Base-by-base conservation (phyloP, 2,888 invertebrate genomes). In the Yponomeuta evonymella region DNA sequence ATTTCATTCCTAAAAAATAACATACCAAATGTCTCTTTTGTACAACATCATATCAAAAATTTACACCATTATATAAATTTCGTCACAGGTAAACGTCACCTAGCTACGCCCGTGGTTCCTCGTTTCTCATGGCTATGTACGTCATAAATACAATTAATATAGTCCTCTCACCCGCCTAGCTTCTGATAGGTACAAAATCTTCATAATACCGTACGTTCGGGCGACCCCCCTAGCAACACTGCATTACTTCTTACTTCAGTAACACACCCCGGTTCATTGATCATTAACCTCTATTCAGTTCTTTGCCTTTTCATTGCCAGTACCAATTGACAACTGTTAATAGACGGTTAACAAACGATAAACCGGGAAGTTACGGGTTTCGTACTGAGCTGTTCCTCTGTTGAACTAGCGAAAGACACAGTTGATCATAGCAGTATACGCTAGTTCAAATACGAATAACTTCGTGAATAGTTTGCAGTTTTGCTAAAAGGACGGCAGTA, bases 1-100 rank as follows among this genome's bases (percentile, higher is more conserved):
- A 93, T 93, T 92, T 92, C 90, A 91, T 92, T 92, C 92, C 93
- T 93, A 92, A 93, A 93, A 92, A 93, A 93, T 93, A 93, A 92
- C 93, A 93, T 93, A 93, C 93, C 91, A 93, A 93, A 93, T 90
- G 90, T 93, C 89, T 92, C 92, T 90, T 92, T 93, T 93, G 93
- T 93, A 93, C 93, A 93, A 92, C 88, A 88, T 92, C 88, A 92
- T 92, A 92, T 92, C 92, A 93, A 93, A 93, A 93, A 92, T 93
- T 90, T 93, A 93, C 93, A 93, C 90, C 91, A 86, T 88, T 84
- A 92, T 92, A 92, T 92, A 92, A 93, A 92, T 92, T 90, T 90
- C 88, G 89, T 87, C 82, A 84, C 84, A 86, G 90, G 90, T 91
- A 92, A 91, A 92, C 88, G 90, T 92, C 90, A 92, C 91, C 92